Percentiles rank a stretch among this genome's conserved stretches.
These are phyloP conservation scores for Hippocampus kuda DNA, from an alignment of 2,797 vertebrate genomes.

Conservation along the genomic window DNA sequence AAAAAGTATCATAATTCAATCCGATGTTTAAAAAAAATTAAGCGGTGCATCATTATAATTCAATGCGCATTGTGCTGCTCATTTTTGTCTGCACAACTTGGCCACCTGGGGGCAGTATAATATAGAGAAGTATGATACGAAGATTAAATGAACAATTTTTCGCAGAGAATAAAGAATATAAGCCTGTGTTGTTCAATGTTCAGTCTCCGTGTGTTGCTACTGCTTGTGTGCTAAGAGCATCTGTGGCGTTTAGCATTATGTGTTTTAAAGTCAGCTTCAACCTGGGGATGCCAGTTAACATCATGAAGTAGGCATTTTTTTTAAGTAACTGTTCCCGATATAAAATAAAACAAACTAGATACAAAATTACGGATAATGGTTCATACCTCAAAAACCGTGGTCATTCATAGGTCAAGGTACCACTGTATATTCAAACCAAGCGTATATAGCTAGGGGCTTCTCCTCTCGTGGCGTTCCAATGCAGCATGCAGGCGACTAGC, in stretches of 20 bases:
- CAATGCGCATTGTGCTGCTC: background rate
- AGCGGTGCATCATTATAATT: background rate
- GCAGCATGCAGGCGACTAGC: slow-evolving; percentile 41
- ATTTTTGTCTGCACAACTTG: background rate
- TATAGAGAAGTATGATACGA: background rate
- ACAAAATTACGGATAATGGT: no score
- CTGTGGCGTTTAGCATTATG: no score
- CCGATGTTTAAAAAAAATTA: background rate
- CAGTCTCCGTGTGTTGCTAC: no score
- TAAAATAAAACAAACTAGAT: no score
- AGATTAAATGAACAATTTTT: no score
- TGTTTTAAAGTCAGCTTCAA: no score
- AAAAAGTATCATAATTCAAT: background rate
- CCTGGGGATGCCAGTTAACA: no score
- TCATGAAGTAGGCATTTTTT: no score
- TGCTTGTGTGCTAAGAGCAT: no score
- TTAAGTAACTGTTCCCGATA: no score
- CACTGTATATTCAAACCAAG: slow-evolving; percentile 21
- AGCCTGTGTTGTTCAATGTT: no score
- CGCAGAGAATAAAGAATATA: no score
- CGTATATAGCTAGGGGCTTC: slow-evolving; percentile 13
- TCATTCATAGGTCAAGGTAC: background rate
- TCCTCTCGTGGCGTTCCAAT: slow-evolving; percentile 2
- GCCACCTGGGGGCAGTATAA: background rate
- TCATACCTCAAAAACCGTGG: background rate